Base-by-base conservation (phyloP, 2,888 invertebrate genomes). In the Gastrophysa polygoni region DNA sequence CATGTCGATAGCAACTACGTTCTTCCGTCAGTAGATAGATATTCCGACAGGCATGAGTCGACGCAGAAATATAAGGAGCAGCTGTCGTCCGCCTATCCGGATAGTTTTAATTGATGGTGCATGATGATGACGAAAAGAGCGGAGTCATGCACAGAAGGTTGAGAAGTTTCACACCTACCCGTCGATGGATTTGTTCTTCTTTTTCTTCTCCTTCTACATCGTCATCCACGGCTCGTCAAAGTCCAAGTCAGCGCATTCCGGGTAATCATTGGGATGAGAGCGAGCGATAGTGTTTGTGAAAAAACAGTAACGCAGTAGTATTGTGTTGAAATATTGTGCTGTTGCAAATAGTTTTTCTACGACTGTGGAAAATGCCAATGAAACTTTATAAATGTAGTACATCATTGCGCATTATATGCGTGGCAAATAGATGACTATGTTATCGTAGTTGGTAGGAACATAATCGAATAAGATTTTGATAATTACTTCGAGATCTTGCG, bases 91-190 rank as follows among this genome's bases (percentile, higher is more conserved):
- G 56, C 59, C 58, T 20, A 50, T 17, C 64, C 38, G 66, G 75
- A 78, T 77, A 73, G 71, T 77, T 79, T 79, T 80, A 80, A 80
- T 79, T 79, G 78, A 80, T 79, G 77, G 77, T 77, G 76, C 43
- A 73, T 79, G 78, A 80, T 79, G 77, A 76, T 77, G 76, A 28
- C 73, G 52, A 67, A 77, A 78, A 78, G 74, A 74, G 78, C 78
- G 72, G 68, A 74, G 80, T 80, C 80, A 80, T 75, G 68, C 76
- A 73, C 78, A 78, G 78, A 77, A 79, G 78, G 78, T 75, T 76
- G 75, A 73, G 38, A 3, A 77, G 74, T 73, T 78, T 79, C 77
- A 79, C 79, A 79, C 79, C 78, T 78, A 79, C 77, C 75, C 76
- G 74, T 77, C 54, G 43, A 38, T 14, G 72, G 73, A 73, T 68